Percentiles rank a stretch among this genome's conserved stretches.
phyloP scores from a whole-genome alignment of 2,888 invertebrate species.

The Diachrysia chrysitis region DNA sequence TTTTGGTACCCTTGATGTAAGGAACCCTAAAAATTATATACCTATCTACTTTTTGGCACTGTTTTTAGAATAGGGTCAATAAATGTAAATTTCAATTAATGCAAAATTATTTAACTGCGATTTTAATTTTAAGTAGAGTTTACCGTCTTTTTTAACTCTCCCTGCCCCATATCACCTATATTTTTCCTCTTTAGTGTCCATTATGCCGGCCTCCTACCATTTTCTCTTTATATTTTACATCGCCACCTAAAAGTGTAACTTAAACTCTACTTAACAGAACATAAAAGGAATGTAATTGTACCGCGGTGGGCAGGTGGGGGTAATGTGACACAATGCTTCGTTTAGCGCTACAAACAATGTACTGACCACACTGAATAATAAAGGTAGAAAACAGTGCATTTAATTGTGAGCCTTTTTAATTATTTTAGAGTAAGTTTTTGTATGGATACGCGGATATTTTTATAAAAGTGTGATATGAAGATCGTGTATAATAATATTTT shows the following conservation, averaged over 20 bases:
- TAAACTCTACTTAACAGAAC: constrained; percentile 47
- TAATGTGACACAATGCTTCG: constrained; percentile 40
- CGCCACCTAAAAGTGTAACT: constrained; percentile 8
- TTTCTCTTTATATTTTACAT: constrained; percentile 13
- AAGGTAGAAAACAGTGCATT: constrained; percentile 26
- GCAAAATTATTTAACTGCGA: no score
- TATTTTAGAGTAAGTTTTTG: not conserved
- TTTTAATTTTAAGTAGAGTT: no score
- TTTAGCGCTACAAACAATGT: constrained; percentile 44
- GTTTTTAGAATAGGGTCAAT: no score
- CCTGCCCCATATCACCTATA: not conserved
- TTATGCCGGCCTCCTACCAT: not conserved
- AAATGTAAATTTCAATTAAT: no score
- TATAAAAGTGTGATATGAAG: no score
- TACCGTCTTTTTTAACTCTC: not conserved
- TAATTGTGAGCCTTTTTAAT: constrained; percentile 33
- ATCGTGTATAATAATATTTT: no score
- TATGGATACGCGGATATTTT: no score
- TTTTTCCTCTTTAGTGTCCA: not conserved
- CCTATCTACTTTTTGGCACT: no score
- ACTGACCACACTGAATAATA: constrained; percentile 45
- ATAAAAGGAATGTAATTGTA: constrained; percentile 38
- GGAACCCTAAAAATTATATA: no score
- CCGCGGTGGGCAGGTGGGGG: constrained; percentile 46
- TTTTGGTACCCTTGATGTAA: no score